phyloP scores from a whole-genome alignment of 1,140 invertebrate species.

The Aphaenogaster ashmeadi region DNA sequence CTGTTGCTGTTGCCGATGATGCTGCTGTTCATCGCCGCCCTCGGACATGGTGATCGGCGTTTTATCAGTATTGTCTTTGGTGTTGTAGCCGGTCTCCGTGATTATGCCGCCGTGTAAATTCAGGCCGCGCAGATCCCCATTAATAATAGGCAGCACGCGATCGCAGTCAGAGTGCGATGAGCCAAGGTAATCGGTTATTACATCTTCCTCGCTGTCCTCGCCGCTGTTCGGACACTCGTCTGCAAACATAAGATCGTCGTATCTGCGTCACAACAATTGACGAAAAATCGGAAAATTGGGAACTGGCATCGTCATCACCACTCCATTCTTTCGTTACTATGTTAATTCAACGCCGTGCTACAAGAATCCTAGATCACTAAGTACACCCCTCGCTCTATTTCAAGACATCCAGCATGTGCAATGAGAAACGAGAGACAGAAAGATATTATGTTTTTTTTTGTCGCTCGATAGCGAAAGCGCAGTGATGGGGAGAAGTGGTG shows the following conservation, averaged over 20 bases:
- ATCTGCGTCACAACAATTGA: neutral
- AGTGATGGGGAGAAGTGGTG: neutral
- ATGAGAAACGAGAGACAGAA: neutral
- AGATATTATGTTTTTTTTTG: neutral
- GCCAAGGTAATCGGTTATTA: constrained; percentile 89
- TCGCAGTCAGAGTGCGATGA: constrained; percentile 82
- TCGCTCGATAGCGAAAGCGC: constrained; percentile 13
- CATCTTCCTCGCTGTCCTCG: constrained; percentile 90
- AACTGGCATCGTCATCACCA: neutral
- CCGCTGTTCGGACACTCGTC: constrained; percentile 89
- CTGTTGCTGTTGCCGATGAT: constrained; percentile 71
- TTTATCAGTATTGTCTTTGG: constrained; percentile 83
- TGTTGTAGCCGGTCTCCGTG: constrained; percentile 81
- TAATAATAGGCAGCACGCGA: constrained; percentile 78
- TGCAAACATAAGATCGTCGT: constrained; percentile 76
- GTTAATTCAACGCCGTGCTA: neutral
- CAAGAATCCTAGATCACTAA: neutral
- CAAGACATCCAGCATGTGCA: neutral
- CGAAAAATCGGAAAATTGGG: neutral
- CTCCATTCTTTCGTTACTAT: neutral
- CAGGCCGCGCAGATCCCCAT: constrained; percentile 80
- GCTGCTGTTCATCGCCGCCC: constrained; percentile 77
- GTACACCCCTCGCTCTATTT: constrained; percentile 1
- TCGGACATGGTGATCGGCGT: constrained; percentile 81
- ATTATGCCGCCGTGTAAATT: constrained; percentile 79